A percentile compares a stretch with the other conserved stretches of the same genome.
Evolutionary conservation across 2,888 invertebrate species (phyloP).

Genomic region (Sinohyriopsis cumingii): DNA sequence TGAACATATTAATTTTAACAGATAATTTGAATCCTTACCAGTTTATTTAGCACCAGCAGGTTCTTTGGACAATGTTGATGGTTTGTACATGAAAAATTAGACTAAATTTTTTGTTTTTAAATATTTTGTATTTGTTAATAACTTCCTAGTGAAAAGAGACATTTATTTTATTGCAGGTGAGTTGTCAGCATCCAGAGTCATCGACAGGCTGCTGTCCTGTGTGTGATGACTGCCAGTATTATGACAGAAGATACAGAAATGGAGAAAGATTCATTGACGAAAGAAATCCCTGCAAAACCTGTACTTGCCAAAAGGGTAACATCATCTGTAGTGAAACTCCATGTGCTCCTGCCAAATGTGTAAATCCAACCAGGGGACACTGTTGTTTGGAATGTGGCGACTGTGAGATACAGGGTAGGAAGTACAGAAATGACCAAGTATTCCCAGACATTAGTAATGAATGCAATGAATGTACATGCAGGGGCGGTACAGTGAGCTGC

Average conservation of each 20-base stretch:
- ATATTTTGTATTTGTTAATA: constrained; percentile 17
- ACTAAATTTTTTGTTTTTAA: constrained; percentile 7
- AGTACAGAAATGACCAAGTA: constrained; percentile 35
- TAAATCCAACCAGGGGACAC: constrained; percentile 40
- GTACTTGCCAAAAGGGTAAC: constrained; percentile 37
- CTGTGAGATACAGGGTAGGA: constrained; percentile 39
- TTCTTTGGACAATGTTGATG: too few species aligned
- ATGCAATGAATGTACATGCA: constrained; percentile 49
- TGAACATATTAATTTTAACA: too few species aligned
- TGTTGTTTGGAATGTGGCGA: constrained; percentile 53
- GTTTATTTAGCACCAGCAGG: too few species aligned
- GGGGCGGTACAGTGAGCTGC: constrained; percentile 53
- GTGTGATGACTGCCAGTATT: constrained; percentile 52
- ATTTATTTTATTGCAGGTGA: constrained; percentile 13
- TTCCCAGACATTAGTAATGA: constrained; percentile 32
- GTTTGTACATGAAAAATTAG: too few species aligned
- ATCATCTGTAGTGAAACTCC: constrained; percentile 28
- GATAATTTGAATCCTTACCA: too few species aligned
- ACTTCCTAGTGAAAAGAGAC: not conserved
- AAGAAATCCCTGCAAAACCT: constrained; percentile 29
- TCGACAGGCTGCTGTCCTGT: constrained; percentile 50
- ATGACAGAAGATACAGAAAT: constrained; percentile 31
- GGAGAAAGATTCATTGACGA: constrained; percentile 30
- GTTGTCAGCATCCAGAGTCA: constrained; percentile 46
- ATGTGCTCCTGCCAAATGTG: constrained; percentile 48